Evolutionary conservation across 2,797 vertebrate genomes (phyloP).

Genomic region (Eremophila alpestris): DNA sequence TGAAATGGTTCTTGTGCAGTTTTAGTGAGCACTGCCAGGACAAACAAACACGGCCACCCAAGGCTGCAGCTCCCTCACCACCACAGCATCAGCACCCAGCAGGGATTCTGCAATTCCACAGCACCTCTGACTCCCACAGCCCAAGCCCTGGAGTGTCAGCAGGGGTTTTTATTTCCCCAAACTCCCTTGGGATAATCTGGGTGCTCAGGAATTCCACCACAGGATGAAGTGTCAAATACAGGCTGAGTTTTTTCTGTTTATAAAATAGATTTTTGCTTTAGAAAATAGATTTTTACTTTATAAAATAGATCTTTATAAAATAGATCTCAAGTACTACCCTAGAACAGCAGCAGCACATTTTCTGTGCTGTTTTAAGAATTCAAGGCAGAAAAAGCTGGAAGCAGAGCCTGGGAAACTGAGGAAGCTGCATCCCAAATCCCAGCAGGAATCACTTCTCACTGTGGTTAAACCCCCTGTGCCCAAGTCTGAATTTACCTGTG

Average conservation of each 20-base stretch:
- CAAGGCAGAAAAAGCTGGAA: background rate
- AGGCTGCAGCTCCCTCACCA: background rate
- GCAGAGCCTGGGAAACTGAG: background rate
- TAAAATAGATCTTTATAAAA: background rate
- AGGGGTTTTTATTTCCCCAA: background rate
- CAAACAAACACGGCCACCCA: constrained; percentile 43
- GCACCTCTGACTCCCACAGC: background rate
- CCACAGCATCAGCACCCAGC: background rate
- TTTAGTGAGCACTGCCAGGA: background rate
- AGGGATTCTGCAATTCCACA: background rate
- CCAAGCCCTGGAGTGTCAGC: background rate
- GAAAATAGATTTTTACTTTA: background rate
- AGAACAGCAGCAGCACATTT: background rate
- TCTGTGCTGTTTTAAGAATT: background rate
- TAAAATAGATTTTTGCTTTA: background rate
- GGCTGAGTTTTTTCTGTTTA: background rate
- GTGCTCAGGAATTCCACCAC: background rate
- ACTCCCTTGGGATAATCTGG: background rate
- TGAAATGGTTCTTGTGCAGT: background rate
- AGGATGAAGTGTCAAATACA: background rate
- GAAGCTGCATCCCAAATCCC: background rate
- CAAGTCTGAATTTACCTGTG: background rate
- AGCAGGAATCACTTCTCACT: background rate
- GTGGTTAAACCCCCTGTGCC: background rate
- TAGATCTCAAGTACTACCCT: background rate